Conservation (phyloP, 2,888 invertebrate species). For the Oscheius sp. region DNA sequence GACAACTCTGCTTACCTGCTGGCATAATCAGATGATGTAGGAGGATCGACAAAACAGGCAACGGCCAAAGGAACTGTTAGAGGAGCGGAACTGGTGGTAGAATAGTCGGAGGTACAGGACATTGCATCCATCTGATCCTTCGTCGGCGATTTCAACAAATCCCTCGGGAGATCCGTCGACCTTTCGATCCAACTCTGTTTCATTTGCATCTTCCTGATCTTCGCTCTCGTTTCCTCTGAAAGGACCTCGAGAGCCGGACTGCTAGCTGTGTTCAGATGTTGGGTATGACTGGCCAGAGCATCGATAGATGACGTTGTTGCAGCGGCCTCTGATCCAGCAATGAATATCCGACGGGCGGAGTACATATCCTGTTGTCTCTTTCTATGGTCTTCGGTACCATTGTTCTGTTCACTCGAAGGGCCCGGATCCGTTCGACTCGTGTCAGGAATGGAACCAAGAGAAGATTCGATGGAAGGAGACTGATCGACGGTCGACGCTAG, state of each 20-base stretch:
- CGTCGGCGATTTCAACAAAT: slow-evolving; percentile 35
- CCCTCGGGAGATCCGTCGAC: slow-evolving; percentile 11
- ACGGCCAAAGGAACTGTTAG: slow-evolving; percentile 44
- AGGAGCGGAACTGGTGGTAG: slow-evolving; percentile 57
- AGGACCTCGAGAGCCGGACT: slow-evolving; percentile 59
- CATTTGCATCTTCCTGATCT: slow-evolving; percentile 61
- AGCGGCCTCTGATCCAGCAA: slow-evolving; percentile 53
- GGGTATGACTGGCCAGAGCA: slow-evolving; percentile 58
- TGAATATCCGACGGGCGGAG: slow-evolving; percentile 65
- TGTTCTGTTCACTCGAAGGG: neutral
- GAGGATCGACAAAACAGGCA: slow-evolving; percentile 39
- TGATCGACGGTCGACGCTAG: slow-evolving; percentile 39
- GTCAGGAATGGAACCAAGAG: slow-evolving; percentile 45
- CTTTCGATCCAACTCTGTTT: slow-evolving; percentile 49
- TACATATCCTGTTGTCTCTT: slow-evolving; percentile 52
- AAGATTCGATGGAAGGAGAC: slow-evolving; percentile 49
- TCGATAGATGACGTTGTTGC: slow-evolving; percentile 41
- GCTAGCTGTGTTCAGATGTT: slow-evolving; percentile 57
- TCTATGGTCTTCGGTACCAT: neutral
- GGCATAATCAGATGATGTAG: slow-evolving; percentile 53
- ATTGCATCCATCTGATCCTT: slow-evolving; percentile 52
- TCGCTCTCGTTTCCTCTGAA: slow-evolving; percentile 63
- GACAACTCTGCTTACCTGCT: slow-evolving; percentile 39
- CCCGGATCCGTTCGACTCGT: slow-evolving; percentile 46
- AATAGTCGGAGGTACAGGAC: slow-evolving; percentile 59